Evolutionary conservation across 2,797 vertebrate genomes (phyloP).

Genomic region (Anguilla marmorata): DNA sequence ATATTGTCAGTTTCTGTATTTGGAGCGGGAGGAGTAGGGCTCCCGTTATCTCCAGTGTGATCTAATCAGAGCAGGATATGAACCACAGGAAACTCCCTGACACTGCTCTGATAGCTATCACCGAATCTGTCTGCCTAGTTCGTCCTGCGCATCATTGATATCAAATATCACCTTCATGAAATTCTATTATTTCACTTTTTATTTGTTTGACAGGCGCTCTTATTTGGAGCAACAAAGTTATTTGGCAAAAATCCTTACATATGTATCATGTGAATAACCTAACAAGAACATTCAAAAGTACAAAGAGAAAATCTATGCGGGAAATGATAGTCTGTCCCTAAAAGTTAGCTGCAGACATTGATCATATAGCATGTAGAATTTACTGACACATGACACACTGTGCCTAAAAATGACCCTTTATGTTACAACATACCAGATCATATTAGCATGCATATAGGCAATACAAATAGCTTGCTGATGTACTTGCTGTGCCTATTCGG

Average conservation of each 20-base stretch:
- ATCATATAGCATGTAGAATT: not conserved
- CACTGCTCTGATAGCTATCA: conserved; percentile 17
- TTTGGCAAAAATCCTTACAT: not conserved
- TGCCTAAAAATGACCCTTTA: not conserved
- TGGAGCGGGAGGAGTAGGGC: not conserved
- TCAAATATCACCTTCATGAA: conserved; percentile 30
- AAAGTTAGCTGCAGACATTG: not conserved
- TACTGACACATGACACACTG: not conserved
- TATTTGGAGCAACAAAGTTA: not conserved
- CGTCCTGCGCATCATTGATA: conserved; percentile 20
- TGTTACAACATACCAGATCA: not conserved
- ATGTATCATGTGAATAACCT: not conserved
- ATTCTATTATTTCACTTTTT: not conserved
- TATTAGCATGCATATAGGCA: not conserved
- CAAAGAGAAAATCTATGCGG: not conserved
- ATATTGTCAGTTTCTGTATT: not conserved
- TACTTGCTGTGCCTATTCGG: not conserved
- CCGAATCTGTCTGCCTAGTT: conserved; percentile 9
- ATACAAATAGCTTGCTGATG: not conserved
- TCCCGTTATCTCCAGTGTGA: conserved; percentile 18
- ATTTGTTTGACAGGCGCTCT: not conserved
- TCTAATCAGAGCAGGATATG: conserved; percentile 21
- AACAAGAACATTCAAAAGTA: not conserved
- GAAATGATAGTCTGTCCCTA: not conserved
- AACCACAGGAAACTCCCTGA: not conserved